Evolutionary conservation across 2,113 vertebrate species (phyloP).

Genomic region (Nansenia antarctica): DNA sequence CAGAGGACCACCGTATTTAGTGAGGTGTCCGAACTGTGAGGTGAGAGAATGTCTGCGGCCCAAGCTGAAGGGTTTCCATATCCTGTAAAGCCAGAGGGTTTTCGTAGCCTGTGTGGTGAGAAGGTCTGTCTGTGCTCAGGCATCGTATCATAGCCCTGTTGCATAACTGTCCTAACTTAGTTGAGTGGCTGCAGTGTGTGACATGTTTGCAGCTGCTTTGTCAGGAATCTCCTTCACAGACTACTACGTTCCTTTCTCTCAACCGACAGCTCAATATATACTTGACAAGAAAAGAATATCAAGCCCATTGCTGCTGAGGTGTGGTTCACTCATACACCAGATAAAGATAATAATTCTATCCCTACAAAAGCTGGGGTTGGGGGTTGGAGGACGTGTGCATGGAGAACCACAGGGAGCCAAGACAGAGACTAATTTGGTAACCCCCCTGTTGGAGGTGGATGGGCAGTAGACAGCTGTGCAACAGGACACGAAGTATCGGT

Average conservation of each 20-base stretch:
- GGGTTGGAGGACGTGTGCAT: background rate
- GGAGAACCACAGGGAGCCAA: slow-evolving; percentile 14
- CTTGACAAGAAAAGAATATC: background rate
- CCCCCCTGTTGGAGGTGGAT: slow-evolving; percentile 36
- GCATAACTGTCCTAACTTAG: slow-evolving; percentile 52
- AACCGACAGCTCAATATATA: background rate
- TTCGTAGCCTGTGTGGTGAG: slow-evolving; percentile 6
- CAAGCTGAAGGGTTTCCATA: background rate
- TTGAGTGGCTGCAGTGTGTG: slow-evolving; percentile 15
- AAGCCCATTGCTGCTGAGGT: background rate
- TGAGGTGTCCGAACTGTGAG: background rate
- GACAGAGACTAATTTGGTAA: slow-evolving; percentile 56
- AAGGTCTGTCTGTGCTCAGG: slow-evolving; percentile 1
- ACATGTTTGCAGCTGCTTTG: slow-evolving; percentile 1
- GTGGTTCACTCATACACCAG: background rate
- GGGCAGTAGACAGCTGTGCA: slow-evolving; percentile 68
- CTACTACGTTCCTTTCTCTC: background rate
- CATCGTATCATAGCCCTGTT: slow-evolving; percentile 40
- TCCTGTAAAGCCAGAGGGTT: slow-evolving; percentile 21
- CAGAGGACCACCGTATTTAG: background rate
- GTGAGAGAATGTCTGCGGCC: background rate
- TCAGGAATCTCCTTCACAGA: slow-evolving; percentile 5
- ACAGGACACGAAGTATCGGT: slow-evolving; percentile 54
- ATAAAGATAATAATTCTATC: too few relatives aligned
- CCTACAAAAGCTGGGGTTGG: background rate